These are phyloP conservation scores for Hedya salicella DNA, from an alignment of 2,888 invertebrate species.

Conservation along the genomic window DNA sequence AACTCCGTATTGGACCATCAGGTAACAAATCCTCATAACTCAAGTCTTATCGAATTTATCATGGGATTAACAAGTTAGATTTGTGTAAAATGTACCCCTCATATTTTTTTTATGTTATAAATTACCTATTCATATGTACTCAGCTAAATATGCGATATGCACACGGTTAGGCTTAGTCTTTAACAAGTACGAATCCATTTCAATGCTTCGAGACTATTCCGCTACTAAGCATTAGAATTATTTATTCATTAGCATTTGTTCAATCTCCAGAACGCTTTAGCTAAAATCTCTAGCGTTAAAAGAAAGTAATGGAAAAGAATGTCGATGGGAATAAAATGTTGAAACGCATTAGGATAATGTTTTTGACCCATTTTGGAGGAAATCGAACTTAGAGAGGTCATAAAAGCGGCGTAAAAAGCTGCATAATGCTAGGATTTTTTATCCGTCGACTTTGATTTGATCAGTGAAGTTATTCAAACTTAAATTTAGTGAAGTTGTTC, in stretches of 20 bases:
- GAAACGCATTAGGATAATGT: constrained; percentile 42
- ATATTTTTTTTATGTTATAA: too few relatives aligned
- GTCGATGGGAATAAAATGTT: constrained; percentile 36
- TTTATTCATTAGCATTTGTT: constrained; percentile 39
- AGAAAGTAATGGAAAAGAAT: constrained; percentile 39
- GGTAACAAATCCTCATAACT: too few relatives aligned
- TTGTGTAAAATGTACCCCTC: too few relatives aligned
- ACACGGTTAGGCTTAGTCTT: too few relatives aligned
- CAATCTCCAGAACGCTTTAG: constrained; percentile 27
- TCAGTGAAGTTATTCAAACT: background rate
- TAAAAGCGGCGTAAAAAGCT: constrained; percentile 37
- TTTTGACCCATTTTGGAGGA: constrained; percentile 39
- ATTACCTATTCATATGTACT: too few relatives aligned
- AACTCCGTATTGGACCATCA: too few relatives aligned
- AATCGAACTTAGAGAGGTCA: constrained; percentile 37
- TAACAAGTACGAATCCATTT: background rate
- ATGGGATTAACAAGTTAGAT: too few relatives aligned
- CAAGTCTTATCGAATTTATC: too few relatives aligned
- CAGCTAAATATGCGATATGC: too few relatives aligned
- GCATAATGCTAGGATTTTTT: constrained; percentile 33
- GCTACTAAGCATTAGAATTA: constrained; percentile 16
- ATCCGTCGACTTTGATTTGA: constrained; percentile 11
- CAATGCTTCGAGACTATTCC: background rate
- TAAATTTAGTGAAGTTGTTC: background rate
- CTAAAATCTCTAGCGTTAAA: constrained; percentile 34